These are phyloP conservation scores for Chaitophorus viminalis DNA, from an alignment of 2,888 invertebrate species.

Conservation along the genomic window DNA sequence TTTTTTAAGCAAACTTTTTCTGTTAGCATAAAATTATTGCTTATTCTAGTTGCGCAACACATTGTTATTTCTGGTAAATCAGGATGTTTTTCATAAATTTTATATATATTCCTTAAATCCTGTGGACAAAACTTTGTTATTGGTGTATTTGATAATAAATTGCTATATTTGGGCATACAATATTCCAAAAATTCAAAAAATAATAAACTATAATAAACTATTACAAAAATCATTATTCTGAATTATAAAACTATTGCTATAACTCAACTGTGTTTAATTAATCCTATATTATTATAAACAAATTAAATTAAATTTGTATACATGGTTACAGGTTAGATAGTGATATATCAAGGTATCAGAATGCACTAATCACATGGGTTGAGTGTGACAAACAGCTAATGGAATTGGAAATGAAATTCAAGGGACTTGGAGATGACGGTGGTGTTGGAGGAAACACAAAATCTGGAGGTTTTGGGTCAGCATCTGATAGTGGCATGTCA, in stretches of 20 bases:
- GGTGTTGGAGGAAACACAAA: constrained; percentile 48
- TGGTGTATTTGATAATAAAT: constrained; percentile 41
- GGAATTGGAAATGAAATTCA: constrained; percentile 58
- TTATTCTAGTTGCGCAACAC: constrained; percentile 48
- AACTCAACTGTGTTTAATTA: neutral
- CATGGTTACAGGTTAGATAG: constrained; percentile 50
- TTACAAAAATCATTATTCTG: neutral
- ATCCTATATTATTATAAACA: neutral
- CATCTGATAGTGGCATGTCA: constrained; percentile 82
- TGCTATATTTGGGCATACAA: neutral
- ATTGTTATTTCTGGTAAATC: constrained; percentile 10
- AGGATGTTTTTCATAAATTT: constrained; percentile 41
- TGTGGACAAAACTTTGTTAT: constrained; percentile 38
- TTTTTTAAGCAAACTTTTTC: constrained; percentile 35
- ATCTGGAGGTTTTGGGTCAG: constrained; percentile 71
- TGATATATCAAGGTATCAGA: constrained; percentile 50
- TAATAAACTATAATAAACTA: constrained; percentile 4
- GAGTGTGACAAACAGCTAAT: constrained; percentile 51
- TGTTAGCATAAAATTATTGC: constrained; percentile 29
- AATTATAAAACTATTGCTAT: neutral
- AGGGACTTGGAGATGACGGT: constrained; percentile 62
- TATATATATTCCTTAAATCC: constrained; percentile 14
- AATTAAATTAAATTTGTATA: neutral
- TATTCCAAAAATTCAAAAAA: neutral
- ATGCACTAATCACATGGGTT: constrained; percentile 26